Base-by-base conservation (phyloP, 2,113 vertebrate species). In the Atractosteus spatula region DNA sequence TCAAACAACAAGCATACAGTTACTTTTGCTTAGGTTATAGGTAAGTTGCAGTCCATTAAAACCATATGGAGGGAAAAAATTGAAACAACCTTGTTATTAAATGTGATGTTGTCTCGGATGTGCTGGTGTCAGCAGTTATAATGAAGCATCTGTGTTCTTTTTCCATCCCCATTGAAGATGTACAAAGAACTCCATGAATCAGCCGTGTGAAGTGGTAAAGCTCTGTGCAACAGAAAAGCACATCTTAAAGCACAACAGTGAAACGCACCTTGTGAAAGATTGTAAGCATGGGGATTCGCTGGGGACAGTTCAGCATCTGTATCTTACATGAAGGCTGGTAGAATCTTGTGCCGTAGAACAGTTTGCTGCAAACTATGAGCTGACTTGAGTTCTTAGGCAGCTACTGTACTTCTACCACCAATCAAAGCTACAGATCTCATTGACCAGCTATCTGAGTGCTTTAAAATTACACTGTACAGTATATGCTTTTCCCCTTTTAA, bases 181-280 rank as follows among this genome's bases (percentile, higher is more conserved):
- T 75, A 75, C 82, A 73, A 81, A 3, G 74, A 77, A 71, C 57
- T 77, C 5, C 71, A 41, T 74, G 64, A 71, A 69, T 76, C 77
- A 69, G 64, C 69, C 81, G 78, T 87, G 77, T 83, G 73, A 81
- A 86, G 78, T 69, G 65, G 77, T 81, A 68, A 29, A 73, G 41
- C 76, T 86, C 81, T 85, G 51, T 83, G 84, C 77, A 76, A 74
- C 72, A 81, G 74, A 76, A 66, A 79, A 93, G 84, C 87, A 85
- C 84, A 85, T 80, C 74, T 68, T 79, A 69, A 41, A 62, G 78
- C 76, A 77, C 73, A 78, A 71, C 77, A 65, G 74, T 69, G 69
- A 82, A 85, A 83, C 80, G 75, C 81, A 81, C 74, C 75, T 74
- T 82, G 81, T 82, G 76, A 86, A 80, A 80, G 77, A 75, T 10